These are phyloP conservation scores for Anorthoa munda DNA, from an alignment of 2,888 invertebrate species.

Conservation along the genomic window DNA sequence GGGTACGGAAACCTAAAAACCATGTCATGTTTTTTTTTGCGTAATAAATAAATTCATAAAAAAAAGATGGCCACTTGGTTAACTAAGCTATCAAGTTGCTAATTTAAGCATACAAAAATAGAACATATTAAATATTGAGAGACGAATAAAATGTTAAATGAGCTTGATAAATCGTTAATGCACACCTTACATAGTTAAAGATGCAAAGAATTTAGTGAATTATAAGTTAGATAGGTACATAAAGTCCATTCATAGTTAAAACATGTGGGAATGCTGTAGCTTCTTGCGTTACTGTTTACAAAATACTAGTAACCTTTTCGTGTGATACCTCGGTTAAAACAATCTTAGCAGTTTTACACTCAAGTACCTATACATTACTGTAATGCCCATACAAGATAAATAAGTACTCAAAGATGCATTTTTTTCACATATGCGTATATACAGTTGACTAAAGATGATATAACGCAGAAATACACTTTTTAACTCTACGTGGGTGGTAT, in stretches of 20 bases:
- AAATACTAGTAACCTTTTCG: conserved; percentile 52
- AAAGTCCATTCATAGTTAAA: conserved; percentile 26
- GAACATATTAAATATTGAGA: neutral
- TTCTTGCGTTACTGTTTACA: conserved; percentile 34
- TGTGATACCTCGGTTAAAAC: conserved; percentile 2
- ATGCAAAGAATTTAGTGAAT: neutral
- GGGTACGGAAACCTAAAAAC: too few species aligned
- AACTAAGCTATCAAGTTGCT: neutral
- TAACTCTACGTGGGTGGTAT: neutral
- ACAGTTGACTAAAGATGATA: neutral
- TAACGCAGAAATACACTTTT: neutral
- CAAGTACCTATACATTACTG: conserved; percentile 1
- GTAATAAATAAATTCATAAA: neutral
- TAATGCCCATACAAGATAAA: neutral
- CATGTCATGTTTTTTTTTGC: too few species aligned
- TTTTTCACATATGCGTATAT: neutral
- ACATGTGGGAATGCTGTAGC: conserved; percentile 51
- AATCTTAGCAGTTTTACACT: conserved; percentile 22
- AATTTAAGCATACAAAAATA: neutral
- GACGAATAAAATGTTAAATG: neutral
- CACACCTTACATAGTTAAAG: neutral
- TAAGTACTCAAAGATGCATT: neutral
- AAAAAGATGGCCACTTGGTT: neutral
- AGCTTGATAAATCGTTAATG: neutral
- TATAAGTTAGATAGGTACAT: conserved; percentile 20